These are phyloP conservation scores for Serinus canaria DNA, from an alignment of 2,113 vertebrate species.

Conservation along the genomic window DNA sequence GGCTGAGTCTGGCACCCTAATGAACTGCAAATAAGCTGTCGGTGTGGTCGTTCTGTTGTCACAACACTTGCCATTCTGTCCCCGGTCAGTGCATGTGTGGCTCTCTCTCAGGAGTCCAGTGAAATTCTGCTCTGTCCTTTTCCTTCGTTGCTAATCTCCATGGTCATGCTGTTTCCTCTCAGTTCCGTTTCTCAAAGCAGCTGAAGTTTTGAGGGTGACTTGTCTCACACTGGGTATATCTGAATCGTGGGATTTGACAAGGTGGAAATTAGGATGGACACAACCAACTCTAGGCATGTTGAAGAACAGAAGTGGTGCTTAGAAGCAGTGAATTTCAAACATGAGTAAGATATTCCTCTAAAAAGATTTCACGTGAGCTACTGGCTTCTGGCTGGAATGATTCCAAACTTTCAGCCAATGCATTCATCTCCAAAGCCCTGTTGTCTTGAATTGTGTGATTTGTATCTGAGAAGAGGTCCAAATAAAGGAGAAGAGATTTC, in stretches of 20 bases:
- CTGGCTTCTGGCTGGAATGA: background rate
- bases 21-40: constrained; percentile 21
- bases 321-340: background rate
- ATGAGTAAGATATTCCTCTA: background rate
- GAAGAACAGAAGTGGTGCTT: background rate
- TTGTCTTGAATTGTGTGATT: background rate
- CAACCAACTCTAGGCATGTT: background rate
- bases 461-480: background rate
- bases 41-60: background rate
- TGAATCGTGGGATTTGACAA: background rate
- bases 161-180: background rate
- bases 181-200: constrained; percentile 28
- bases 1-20: background rate
- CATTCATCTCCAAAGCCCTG: background rate
- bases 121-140: background rate
- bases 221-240: background rate
- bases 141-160: background rate
- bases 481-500: background rate
- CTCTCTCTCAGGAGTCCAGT: background rate
- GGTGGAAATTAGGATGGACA: constrained; percentile 10
- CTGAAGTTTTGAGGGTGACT: background rate
- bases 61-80: background rate
- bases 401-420: background rate
- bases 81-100: background rate
- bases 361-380: background rate